Conservation (phyloP, 1,140 invertebrate species). For the Ruditapes philippinarum region DNA sequence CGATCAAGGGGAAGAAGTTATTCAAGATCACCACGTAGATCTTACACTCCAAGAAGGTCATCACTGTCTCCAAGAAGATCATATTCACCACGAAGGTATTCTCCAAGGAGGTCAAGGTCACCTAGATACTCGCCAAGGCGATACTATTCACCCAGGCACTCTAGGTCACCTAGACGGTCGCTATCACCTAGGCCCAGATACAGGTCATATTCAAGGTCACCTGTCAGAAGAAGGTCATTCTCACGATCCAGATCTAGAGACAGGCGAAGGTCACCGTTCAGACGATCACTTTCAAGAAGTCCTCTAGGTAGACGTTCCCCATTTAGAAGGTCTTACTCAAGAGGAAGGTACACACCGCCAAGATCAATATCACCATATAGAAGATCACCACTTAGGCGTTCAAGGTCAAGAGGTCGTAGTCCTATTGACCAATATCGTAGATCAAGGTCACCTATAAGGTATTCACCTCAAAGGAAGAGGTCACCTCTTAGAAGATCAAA, state of each 20-base stretch:
- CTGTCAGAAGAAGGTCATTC: conserved; percentile 39
- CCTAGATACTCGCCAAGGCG: conserved; percentile 35
- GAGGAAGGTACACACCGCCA: conserved; percentile 38
- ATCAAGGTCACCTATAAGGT: conserved; percentile 36
- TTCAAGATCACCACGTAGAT: conserved; percentile 5
- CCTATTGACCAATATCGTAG: background rate
- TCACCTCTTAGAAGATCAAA: conserved; percentile 15
- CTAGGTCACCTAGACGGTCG: conserved; percentile 34
- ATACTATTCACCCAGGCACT: conserved; percentile 27
- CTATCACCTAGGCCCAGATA: conserved; percentile 32
- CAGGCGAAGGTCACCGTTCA: conserved; percentile 20
- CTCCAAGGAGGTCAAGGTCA: conserved; percentile 48
- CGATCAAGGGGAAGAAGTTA: conserved; percentile 28
- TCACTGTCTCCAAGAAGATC: conserved; percentile 16
- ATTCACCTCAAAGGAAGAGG: conserved; percentile 33
- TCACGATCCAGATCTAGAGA: conserved; percentile 47
- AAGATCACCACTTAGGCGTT: conserved; percentile 25
- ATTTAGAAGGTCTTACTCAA: conserved; percentile 18
- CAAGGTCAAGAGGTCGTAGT: background rate
- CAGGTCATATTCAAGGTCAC: conserved; percentile 53
- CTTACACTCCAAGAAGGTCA: conserved; percentile 27
- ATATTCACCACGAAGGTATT: conserved; percentile 30
- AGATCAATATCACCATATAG: conserved; percentile 26
- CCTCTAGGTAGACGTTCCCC: background rate
- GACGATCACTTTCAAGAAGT: conserved; percentile 44